Conservation (phyloP, 2,113 vertebrate species). For the Miniopterus natalensis region DNA sequence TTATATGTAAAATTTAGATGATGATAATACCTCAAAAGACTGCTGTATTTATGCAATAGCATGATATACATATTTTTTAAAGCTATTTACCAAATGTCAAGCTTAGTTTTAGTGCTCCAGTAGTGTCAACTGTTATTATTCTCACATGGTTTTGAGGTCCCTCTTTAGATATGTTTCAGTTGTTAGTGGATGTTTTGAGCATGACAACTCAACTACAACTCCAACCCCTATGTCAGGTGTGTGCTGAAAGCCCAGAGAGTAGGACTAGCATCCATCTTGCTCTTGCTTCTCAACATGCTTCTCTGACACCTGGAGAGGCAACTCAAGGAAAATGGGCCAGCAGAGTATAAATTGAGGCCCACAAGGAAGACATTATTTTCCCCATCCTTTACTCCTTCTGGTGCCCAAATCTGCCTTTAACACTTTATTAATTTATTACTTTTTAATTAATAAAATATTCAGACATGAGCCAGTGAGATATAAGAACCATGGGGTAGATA, state of each 20-base stretch:
- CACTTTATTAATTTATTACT: background rate
- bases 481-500: background rate
- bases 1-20: background rate
- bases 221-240: background rate
- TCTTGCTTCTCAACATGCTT: background rate
- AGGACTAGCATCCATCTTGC: background rate
- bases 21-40: background rate
- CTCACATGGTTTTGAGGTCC: background rate
- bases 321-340: background rate
- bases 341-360: background rate
- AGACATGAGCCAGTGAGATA: background rate
- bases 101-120: background rate
- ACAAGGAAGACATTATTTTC: background rate
- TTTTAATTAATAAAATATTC: background rate
- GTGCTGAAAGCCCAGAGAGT: background rate
- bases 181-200: background rate
- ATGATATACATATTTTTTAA: background rate
- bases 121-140: background rate
- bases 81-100: background rate
- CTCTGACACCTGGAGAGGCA: background rate
- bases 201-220: background rate
- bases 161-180: background rate
- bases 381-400: background rate
- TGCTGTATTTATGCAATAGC: background rate
- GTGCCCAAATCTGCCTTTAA: background rate